A percentile compares a stretch with the other conserved stretches of the same genome.
phyloP scores from a whole-genome alignment of 2,888 invertebrate genomes.

The Eupithecia tripunctaria region DNA sequence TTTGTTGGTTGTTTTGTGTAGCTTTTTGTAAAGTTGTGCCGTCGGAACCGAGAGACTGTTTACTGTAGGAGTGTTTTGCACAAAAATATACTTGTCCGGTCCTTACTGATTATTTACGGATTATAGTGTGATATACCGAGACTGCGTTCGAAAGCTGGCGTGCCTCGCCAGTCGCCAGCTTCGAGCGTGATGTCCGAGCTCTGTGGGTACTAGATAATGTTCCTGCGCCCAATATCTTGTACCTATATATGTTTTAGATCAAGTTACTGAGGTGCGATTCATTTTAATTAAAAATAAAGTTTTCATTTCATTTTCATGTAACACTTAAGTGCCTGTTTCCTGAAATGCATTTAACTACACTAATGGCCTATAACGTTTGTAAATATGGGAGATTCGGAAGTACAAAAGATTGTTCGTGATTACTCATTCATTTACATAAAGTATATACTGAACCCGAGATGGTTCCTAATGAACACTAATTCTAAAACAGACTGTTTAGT shows the following conservation, averaged over 20 bases:
- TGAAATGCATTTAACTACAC: conserved; percentile 73
- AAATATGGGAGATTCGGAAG: conserved; percentile 62
- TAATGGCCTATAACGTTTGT: conserved; percentile 73
- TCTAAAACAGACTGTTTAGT: neutral
- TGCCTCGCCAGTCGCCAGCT: neutral
- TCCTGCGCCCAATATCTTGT: neutral
- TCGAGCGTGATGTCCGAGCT: conserved; percentile 1
- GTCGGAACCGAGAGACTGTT: conserved; percentile 66
- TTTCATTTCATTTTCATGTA: conserved; percentile 42
- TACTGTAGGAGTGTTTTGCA: conserved; percentile 62
- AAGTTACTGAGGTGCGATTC: conserved; percentile 46
- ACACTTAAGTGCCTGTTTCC: conserved; percentile 46
- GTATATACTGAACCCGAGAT: conserved; percentile 14
- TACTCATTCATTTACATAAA: conserved; percentile 10
- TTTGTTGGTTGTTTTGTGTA: conserved; percentile 44
- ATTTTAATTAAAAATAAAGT: conserved; percentile 44
- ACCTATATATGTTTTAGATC: conserved; percentile 37
- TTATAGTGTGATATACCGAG: conserved; percentile 27
- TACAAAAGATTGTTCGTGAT: conserved; percentile 55
- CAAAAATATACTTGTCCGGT: conserved; percentile 51
- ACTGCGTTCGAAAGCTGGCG: conserved; percentile 16
- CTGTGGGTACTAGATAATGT: conserved; percentile 4
- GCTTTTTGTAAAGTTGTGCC: conserved; percentile 52
- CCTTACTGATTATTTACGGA: conserved; percentile 25
- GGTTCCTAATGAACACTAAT: neutral